These are phyloP conservation scores for Beroe forskalii DNA, from an alignment of 37 sponge, comb jelly and placozoan species.

Conservation along the genomic window DNA sequence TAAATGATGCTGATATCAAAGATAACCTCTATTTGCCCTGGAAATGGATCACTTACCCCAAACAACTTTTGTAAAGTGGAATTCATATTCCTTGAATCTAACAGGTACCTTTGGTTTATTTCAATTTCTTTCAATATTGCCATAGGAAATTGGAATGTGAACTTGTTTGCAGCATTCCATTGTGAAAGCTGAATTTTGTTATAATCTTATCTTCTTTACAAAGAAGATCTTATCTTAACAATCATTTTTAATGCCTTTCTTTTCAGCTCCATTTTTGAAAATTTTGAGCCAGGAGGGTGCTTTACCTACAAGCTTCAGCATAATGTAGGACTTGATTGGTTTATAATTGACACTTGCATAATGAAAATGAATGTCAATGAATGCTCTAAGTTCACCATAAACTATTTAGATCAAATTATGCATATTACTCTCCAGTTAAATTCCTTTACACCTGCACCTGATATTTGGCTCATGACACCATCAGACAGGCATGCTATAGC, in stretches of 20 bases:
- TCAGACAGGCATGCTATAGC: not conserved
- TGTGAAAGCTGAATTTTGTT: too few species aligned
- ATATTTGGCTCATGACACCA: not conserved
- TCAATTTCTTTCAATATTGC: too few species aligned
- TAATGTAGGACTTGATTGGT: not conserved
- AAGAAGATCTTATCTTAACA: too few species aligned
- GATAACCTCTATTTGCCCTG: not conserved
- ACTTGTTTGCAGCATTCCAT: too few species aligned
- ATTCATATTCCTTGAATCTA: not conserved
- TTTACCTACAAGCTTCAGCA: not conserved
- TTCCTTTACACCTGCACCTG: not conserved
- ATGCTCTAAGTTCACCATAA: not conserved
- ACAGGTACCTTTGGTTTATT: too few species aligned
- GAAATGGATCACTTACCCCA: not conserved
- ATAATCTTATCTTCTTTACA: too few species aligned
- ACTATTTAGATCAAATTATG: not conserved
- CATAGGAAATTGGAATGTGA: too few species aligned
- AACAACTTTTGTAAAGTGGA: not conserved
- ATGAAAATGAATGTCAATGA: not conserved
- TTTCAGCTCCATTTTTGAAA: not conserved
- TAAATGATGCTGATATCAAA: not conserved
- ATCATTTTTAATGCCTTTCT: too few species aligned
- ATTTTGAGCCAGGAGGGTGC: not conserved
- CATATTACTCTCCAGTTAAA: not conserved
- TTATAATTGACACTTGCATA: slow-evolving; percentile 17